phyloP scores from a whole-genome alignment of 1,140 invertebrate genomes.

The Drosophila parabipectinata region DNA sequence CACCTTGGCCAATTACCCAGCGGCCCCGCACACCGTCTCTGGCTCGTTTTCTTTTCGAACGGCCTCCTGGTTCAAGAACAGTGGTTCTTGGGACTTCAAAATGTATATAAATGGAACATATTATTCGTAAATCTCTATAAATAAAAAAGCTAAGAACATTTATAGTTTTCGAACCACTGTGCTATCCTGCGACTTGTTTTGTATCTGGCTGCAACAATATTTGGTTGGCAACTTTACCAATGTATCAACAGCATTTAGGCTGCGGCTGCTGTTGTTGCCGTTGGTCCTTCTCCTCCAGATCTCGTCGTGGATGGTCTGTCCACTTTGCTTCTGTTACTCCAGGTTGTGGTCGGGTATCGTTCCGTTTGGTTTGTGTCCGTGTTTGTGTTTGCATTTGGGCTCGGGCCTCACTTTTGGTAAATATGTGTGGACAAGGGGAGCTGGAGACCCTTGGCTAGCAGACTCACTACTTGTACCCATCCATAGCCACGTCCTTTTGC shows the following conservation, averaged over 20 bases:
- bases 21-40: constrained; percentile 12
- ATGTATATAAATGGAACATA: not conserved
- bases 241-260: constrained; percentile 76
- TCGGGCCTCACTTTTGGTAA: constrained; percentile 35
- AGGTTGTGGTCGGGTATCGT: constrained; percentile 19
- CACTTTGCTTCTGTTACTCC: constrained; percentile 30
- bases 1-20: constrained; percentile 55
- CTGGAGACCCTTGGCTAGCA: constrained; percentile 49
- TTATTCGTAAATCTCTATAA: not conserved
- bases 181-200: constrained; percentile 41
- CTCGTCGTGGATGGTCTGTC: constrained; percentile 14
- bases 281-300: constrained; percentile 29
- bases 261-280: constrained; percentile 41
- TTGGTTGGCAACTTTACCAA: constrained; percentile 77
- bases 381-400: constrained; percentile 50
- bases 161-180: not conserved
- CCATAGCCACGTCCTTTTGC: constrained; percentile 44
- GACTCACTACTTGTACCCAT: constrained; percentile 37
- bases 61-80: constrained; percentile 14
- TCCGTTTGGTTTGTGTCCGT: constrained; percentile 53
- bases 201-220: constrained; percentile 74
- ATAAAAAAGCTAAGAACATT: not conserved
- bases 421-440: constrained; percentile 25
- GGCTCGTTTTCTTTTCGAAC: not conserved
- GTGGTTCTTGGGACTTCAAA: not conserved